Evolutionary conservation across 2,888 invertebrate species (phyloP).

Genomic region (Chirona hameri): DNA sequence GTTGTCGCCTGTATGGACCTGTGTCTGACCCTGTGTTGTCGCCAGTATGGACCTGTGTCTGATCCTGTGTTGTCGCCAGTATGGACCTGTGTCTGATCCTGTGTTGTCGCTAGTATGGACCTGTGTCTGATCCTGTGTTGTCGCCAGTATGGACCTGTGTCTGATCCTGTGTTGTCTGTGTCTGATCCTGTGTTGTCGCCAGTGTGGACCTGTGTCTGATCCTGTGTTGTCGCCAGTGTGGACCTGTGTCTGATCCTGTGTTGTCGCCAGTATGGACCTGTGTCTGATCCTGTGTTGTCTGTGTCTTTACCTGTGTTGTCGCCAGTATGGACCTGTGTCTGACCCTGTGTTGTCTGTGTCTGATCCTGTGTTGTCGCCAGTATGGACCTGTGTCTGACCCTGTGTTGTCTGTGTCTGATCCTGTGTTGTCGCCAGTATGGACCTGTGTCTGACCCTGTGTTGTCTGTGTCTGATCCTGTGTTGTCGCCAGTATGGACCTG

Average conservation of each 20-base stretch:
- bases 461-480: slow-evolving; percentile 27
- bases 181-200: no score
- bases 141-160: slow-evolving; percentile 61
- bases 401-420: no score
- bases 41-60: slow-evolving; percentile 61
- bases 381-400: slow-evolving; percentile 58
- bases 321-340: neutral
- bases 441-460: no score
- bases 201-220: slow-evolving; percentile 1
- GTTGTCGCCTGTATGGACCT: neutral
- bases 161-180: no score
- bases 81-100: no score
- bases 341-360: no score
- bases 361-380: slow-evolving; percentile 44
- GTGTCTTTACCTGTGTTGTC: no score
- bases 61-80: no score
- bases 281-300: no score
- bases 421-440: neutral
- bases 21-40: slow-evolving; percentile 29
- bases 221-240: slow-evolving; percentile 52
- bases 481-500: slow-evolving; percentile 60
- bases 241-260: no score
- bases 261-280: no score
- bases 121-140: slow-evolving; percentile 27
- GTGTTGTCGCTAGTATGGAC: neutral